phyloP scores from a whole-genome alignment of 1,140 invertebrate genomes.

The Drosophila grimshawi region DNA sequence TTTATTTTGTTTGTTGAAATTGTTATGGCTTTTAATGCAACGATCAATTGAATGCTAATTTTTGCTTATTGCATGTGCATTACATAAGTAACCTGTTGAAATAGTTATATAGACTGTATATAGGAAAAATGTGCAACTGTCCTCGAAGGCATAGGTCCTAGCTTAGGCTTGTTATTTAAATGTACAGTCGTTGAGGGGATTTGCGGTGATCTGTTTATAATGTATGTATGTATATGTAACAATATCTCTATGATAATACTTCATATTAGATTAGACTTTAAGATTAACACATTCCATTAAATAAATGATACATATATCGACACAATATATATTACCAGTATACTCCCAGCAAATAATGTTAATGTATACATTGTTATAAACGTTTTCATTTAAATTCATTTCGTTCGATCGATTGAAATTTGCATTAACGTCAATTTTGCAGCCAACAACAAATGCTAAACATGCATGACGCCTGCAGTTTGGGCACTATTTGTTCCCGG shows the following conservation, averaged over 20 bases:
- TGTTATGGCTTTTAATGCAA: constrained; percentile 55
- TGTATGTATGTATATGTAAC: constrained; percentile 22
- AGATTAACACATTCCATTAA: constrained; percentile 50
- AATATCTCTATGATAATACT: constrained; percentile 18
- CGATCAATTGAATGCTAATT: constrained; percentile 48
- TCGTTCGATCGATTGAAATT: background rate
- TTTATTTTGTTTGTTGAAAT: constrained; percentile 31
- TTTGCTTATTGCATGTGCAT: constrained; percentile 15
- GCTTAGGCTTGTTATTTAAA: constrained; percentile 9
- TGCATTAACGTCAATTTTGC: background rate
- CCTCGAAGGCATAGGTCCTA: constrained; percentile 6
- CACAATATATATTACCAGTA: background rate
- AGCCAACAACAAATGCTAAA: background rate
- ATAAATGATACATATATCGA: constrained; percentile 33
- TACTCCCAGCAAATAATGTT: no score
- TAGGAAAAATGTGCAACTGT: constrained; percentile 23
- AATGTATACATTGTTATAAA: no score
- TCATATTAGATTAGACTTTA: constrained; percentile 29
- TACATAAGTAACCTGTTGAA: background rate
- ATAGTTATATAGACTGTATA: constrained; percentile 41
- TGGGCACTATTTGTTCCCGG: no score
- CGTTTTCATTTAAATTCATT: no score
- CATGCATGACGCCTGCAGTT: no score
- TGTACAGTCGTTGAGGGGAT: constrained; percentile 26
- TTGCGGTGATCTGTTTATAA: constrained; percentile 23